Conservation (phyloP, 2,888 invertebrate species). For the Orchesella flavescens region DNA sequence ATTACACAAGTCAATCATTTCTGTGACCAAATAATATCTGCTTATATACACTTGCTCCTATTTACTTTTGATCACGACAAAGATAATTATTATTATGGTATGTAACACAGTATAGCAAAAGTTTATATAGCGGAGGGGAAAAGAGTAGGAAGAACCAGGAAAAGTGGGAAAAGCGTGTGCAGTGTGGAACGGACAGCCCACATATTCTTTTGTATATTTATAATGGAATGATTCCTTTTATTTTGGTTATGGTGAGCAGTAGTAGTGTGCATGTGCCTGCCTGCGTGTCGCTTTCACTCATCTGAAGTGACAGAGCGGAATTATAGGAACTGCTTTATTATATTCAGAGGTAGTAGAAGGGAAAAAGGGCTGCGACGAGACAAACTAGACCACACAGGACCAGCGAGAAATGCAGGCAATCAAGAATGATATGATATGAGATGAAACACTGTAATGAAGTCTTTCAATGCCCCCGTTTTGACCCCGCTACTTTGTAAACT, state of each 20-base stretch:
- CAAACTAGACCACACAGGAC: slow-evolving; percentile 40
- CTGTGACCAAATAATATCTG: too few species aligned
- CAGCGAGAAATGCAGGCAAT: slow-evolving; percentile 38
- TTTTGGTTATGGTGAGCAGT: background rate
- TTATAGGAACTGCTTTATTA: slow-evolving; percentile 25
- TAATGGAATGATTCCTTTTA: slow-evolving; percentile 3
- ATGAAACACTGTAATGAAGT: slow-evolving; percentile 11
- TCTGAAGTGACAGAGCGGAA: slow-evolving; percentile 33
- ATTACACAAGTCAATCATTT: too few species aligned
- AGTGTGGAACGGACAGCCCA: too few species aligned
- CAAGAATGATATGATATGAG: slow-evolving; percentile 36
- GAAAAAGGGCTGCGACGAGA: slow-evolving; percentile 9
- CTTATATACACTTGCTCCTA: too few species aligned
- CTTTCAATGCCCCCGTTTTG: too few species aligned
- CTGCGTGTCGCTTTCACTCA: slow-evolving; percentile 44
- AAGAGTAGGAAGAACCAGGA: background rate
- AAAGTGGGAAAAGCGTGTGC: background rate
- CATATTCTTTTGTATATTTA: background rate
- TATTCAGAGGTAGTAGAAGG: background rate
- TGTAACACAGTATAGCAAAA: background rate
- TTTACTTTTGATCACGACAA: too few species aligned
- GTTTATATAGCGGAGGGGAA: background rate
- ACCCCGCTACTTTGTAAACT: too few species aligned
- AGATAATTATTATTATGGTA: background rate
- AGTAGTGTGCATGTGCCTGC: too few species aligned